A percentile compares a stretch with the other conserved stretches of the same genome.
These are phyloP conservation scores for Crocallis elinguaria DNA, from an alignment of 2,888 invertebrate genomes.

Conservation along the genomic window DNA sequence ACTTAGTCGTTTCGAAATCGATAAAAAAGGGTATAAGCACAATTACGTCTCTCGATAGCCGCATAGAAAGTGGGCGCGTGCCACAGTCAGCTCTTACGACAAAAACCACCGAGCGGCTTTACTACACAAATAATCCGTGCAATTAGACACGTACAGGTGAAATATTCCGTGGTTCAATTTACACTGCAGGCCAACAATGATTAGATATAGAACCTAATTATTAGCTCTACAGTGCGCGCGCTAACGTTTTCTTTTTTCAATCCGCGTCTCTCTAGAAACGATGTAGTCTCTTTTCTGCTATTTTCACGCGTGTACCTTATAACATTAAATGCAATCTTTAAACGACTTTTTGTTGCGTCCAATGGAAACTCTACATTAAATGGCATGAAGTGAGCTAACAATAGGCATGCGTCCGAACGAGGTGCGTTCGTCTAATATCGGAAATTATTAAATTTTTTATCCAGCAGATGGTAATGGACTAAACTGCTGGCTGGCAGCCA, in stretches of 20 bases:
- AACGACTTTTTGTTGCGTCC: slow-evolving; percentile 8
- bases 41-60: slow-evolving; percentile 69
- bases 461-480: slow-evolving; percentile 58
- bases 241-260: slow-evolving; percentile 58
- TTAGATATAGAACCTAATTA: slow-evolving; percentile 66
- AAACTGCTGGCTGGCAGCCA: slow-evolving; percentile 50
- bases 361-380: slow-evolving; percentile 17
- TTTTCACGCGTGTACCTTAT: slow-evolving; percentile 8
- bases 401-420: slow-evolving; percentile 27
- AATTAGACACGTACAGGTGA: slow-evolving; percentile 82
- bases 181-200: slow-evolving; percentile 64
- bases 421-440: slow-evolving; percentile 48
- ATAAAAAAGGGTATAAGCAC: slow-evolving; percentile 72
- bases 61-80: slow-evolving; percentile 81
- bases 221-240: slow-evolving; percentile 38
- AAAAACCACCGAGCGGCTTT: slow-evolving; percentile 72
- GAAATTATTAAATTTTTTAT: slow-evolving; percentile 50
- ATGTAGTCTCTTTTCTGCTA: slow-evolving; percentile 16
- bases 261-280: slow-evolving; percentile 46
- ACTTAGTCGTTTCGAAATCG: slow-evolving; percentile 67
- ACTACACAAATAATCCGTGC: slow-evolving; percentile 78
- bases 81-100: slow-evolving; percentile 52
- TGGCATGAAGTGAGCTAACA: slow-evolving; percentile 35
- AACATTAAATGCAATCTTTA: not conserved
- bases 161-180: slow-evolving; percentile 78